Conservation (phyloP, 2,888 invertebrate genomes). For the Mesorhabditis spiculigera region DNA sequence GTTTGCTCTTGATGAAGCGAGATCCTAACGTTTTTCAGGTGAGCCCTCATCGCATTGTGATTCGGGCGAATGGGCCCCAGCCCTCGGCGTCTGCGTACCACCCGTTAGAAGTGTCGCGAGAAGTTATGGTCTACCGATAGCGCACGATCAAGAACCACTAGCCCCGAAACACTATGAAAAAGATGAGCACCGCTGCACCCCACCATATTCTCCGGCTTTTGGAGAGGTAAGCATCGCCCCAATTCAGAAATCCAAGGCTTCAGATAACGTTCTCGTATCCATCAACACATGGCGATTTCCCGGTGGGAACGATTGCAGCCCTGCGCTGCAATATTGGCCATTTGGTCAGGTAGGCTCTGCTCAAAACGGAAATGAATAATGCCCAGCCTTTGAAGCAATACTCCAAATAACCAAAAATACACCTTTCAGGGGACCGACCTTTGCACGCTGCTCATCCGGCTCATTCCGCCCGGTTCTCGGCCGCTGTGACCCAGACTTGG, state of each 20-base stretch:
- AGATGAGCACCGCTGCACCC: conserved; percentile 16
- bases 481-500: conserved; percentile 18
- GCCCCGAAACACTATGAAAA: background rate
- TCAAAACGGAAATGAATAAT: background rate
- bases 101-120: no score
- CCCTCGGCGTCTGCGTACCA: background rate
- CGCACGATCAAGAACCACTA: background rate
- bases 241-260: background rate
- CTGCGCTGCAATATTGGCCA: conserved; percentile 12
- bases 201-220: conserved; percentile 30
- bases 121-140: background rate
- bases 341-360: background rate
- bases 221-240: conserved; percentile 22
- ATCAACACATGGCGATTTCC: conserved; percentile 7
- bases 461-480: conserved; percentile 35
- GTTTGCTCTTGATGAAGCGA: conserved; percentile 2
- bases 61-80: background rate
- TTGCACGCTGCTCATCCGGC: conserved; percentile 28
- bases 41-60: background rate
- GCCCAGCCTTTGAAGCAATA: background rate
- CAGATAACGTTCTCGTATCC: conserved; percentile 16
- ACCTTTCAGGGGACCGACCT: conserved; percentile 18
- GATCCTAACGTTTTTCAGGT: conserved; percentile 1
- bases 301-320: conserved; percentile 14
- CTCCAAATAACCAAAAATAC: background rate